Evolutionary conservation across 1,140 invertebrate species (phyloP), one percentile per base, ranked within the genome.

Genomic region (Drosophila malerkotliana): DNA sequence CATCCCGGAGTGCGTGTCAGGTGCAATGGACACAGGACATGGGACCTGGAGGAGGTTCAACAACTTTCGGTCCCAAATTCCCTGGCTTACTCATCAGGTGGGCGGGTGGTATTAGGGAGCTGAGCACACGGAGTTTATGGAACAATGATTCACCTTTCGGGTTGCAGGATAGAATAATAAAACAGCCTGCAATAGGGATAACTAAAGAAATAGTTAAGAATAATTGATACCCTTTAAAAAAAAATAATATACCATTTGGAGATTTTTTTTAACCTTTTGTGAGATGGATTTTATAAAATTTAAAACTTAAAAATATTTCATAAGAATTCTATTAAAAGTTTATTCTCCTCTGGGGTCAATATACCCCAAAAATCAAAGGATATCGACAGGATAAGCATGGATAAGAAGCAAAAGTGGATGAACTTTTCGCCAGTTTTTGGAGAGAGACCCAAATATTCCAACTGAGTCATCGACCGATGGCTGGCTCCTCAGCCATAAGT

Each of bases 381-480:
- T 64, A 44, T 1, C 24, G 26, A 39, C 5, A 24, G 61, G 56
- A 64, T 47, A 12, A 49, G 56, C 24, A 8, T 6, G 44, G 44
- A 10, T 32, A 41, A 15, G 49, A 4, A 21, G 32, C 12, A 32
- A 15, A 37, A 55, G 47, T 39, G 66, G n/a, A 32, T 64, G 37
- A 49, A 58, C 57, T 52, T 39, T 55, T 39, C 9, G 55, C 49
- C 32, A 52, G 41, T 47, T 64, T 15, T 34, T 10, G 28, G 28
- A 44, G 32, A 32, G 51, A 51, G 51, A 24, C 72, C 15, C 26
- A 59, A 63, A 52, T 58, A 56, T 64, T 57, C 51, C 79, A 62
- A 68, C 60, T 80, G 81, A 85, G 81, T 85, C 81, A 85, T 60
- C 79, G 75, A 87, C 76, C 82, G 63, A 26, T 18, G 37, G 14